Base-by-base conservation (phyloP, 1,140 invertebrate species). In the Drosophila virilis region DNA sequence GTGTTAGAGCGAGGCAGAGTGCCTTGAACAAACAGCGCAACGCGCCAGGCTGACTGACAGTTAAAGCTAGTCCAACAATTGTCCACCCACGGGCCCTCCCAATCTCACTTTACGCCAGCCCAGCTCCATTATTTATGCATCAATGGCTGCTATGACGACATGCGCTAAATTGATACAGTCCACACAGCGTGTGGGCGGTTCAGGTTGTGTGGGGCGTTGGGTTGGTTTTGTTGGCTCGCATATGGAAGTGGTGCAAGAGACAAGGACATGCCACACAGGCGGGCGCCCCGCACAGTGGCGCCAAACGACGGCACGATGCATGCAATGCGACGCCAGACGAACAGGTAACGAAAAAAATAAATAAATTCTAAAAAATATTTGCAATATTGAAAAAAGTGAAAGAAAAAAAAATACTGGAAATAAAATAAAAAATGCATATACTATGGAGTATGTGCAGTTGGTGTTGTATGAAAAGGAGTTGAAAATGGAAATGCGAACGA, bases 151-250 rank as follows among this genome's bases (percentile, higher is more conserved):
- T 86, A 86, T 86, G 82, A 86, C 82, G 82, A 82, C 82, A 86
- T 86, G 83, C 82, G 82, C 82, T 86, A 86, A 86, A 86, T 86
- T 86, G 82, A 86, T 88, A 86, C 82, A 79, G 76, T 88, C 81
- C 75, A 82, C 71, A 82, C 52, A 50, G 48, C 32, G 40, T 37
- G 69, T 59, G 74, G n/a, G 42, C n/a, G 50, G 8, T 6, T 8
- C 3, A 8, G 51, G 48, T 8, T 43, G n/a, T 8, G 10, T n/a
- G 51, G 51, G 7, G 35, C 35, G 10, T 1, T 17, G 52, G 4
- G 13, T 13, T n/a, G 13, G 38, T 1, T 8, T 32, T 2, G 40
- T 28, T 12, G 28, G 22, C 28, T 51, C 40, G 42, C 57, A 45
- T 43, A 59, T 45, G 42, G 9, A 59, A 45, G 42, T 45, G 42